Base-by-base conservation (phyloP, 2,888 invertebrate species). In the Archips crataeganus region DNA sequence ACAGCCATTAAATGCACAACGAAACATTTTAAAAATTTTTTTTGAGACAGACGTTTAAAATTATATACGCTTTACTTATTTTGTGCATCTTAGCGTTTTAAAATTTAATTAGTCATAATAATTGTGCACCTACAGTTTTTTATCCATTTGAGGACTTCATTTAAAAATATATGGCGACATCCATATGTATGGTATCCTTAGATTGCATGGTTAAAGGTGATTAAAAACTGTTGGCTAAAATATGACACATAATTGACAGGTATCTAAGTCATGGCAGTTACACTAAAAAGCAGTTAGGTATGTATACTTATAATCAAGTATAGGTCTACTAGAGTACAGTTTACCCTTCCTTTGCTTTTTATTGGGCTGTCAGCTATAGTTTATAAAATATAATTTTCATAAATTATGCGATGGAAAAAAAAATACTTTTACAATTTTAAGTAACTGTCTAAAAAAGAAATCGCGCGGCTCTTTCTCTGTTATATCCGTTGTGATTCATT, bases 181-280 rank as follows among this genome's bases (percentile, higher is more conserved):
- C 10, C 32, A 32, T 32, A 32, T 32, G 32, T 10, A 54, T 54
- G 2, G 15, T 49, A 2, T 2, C 6, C 5, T 3, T 4, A n/a
- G 5, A 54, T 23, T 54, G 63, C 8, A 13, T 9, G 13, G 32
- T 34, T 32, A 34, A 63, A 32, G 2, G 34, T 13, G 47, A 34
- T 3, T 62, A 23, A 45, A 11, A 23, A 13, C 10, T 60, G 15
- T 36, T 51, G 15, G 15, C 45, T 57, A 62, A 54, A 57, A 72
- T 42, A 49, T 65, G 13, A 54, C 13, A 51, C 60, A 13, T 77
- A 77, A 77, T 76, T 76, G 75, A 77, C 77, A 74, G 62, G 57
- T 59, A 61, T 57, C 10, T 32, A 57, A 57, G 57, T 11, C 57
- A 73, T 71, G 57, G 71, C 67, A 75, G 66, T 76, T 67, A 54